phyloP scores from a whole-genome alignment of 2,888 invertebrate genomes.

The Allygus modestus region DNA sequence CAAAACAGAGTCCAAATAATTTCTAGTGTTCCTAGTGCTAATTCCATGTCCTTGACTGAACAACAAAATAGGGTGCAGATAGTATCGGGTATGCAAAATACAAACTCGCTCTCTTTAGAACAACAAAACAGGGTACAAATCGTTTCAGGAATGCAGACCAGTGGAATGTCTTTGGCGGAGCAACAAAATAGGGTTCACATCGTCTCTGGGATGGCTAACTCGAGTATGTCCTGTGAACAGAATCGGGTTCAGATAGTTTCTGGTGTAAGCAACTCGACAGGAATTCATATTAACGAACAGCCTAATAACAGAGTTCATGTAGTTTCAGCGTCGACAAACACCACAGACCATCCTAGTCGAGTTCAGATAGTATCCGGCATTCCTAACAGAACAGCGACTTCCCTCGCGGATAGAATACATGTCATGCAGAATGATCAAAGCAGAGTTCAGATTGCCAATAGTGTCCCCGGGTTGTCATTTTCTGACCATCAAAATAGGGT shows the following conservation, averaged over 20 bases:
- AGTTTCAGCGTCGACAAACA: conserved; percentile 62
- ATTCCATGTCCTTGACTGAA: conserved; percentile 62
- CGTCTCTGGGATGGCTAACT: conserved; percentile 64
- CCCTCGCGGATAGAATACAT: conserved; percentile 66
- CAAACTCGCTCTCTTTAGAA: conserved; percentile 66
- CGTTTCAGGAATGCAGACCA: conserved; percentile 62
- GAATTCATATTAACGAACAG: conserved; percentile 66
- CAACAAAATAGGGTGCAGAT: conserved; percentile 66
- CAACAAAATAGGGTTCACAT: conserved; percentile 65
- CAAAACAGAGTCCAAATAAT: conserved; percentile 65
- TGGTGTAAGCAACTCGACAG: conserved; percentile 62
- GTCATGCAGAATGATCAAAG: conserved; percentile 68
- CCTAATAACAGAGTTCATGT: conserved; percentile 68
- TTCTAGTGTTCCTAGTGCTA: conserved; percentile 64
- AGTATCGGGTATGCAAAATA: conserved; percentile 65
- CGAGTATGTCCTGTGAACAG: conserved; percentile 64
- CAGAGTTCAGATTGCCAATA: conserved; percentile 69
- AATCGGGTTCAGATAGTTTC: conserved; percentile 67
- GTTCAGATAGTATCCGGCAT: conserved; percentile 68
- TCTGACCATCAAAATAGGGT: conserved; percentile 68
- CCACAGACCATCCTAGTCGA: conserved; percentile 67
- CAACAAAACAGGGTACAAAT: conserved; percentile 65
- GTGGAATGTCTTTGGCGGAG: conserved; percentile 53
- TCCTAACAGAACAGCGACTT: conserved; percentile 66
- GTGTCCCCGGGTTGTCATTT: conserved; percentile 65